Evolutionary conservation across 2,113 vertebrate genomes (phyloP), one percentile per base, ranked within the genome.

Genomic region (Cololabis saira): DNA sequence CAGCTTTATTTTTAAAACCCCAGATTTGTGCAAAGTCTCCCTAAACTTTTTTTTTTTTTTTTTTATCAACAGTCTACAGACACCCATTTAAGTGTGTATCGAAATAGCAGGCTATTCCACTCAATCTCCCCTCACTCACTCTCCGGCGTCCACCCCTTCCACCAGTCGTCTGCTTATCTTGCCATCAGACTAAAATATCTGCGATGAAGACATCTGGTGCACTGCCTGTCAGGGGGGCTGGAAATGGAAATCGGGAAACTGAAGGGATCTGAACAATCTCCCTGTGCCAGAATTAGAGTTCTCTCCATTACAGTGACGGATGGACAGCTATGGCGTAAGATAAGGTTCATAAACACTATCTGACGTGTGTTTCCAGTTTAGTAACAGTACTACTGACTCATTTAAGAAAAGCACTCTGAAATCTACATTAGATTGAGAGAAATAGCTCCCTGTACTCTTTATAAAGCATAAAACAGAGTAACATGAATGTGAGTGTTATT

Each of bases 121-220:
- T 59, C 27, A 61, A 49, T 65, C 63, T 57, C 37, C 21, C 41
- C 58, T 57, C 48, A 19, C 62, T 65, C 55, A 2, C 51, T 55
- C 81, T 53, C 37, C 60, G 63, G 43, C 73, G 43, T 49, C 58
- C 24, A 67, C 52, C 45, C 21, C 64, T 76, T 69, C 73, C 53
- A 52, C 71, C 79, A 70, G 77, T 82, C 82, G 60, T 68, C 73
- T 72, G 71, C 70, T 78, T 65, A 83, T 84, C 81, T 80, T 48
- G 8, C 61, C 77, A 81, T 88, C 84, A 59, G 82, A 85, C 80
- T 78, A 81, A 91, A 90, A 91, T 88, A 88, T 87, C 81, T 86
- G 81, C 14, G 76, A 89, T 86, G 84, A 84, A 90, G 88, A 90
- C 87, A 86, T 86, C 80, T 86, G 83, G 83, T 54, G 73, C 86